These are phyloP conservation scores for Esox masquinongy DNA, from an alignment of 2,797 vertebrate species.

Conservation along the genomic window DNA sequence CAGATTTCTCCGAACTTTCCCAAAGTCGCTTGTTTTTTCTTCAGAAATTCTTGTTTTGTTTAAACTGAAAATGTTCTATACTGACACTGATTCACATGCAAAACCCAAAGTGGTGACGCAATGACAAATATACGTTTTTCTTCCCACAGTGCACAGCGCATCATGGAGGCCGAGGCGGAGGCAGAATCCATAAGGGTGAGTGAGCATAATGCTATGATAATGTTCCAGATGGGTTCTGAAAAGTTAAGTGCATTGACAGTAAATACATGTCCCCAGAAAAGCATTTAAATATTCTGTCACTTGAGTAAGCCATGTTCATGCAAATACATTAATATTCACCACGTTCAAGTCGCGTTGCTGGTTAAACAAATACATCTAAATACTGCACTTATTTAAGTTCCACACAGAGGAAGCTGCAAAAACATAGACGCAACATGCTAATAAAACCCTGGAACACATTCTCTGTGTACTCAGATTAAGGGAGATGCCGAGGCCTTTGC, in stretches of 20 bases:
- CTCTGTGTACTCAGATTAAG: slow-evolving; percentile 72
- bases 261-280: not conserved
- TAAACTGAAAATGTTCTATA: not conserved
- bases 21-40: too few species aligned
- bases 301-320: not conserved
- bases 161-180: slow-evolving; percentile 90
- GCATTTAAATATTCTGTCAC: not conserved
- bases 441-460: not conserved
- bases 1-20: too few species aligned
- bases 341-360: not conserved
- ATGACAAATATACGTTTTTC: not conserved
- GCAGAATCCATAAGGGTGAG: slow-evolving; percentile 84
- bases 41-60: too few species aligned
- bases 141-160: slow-evolving; percentile 76
- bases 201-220: not conserved
- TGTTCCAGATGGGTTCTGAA: not conserved
- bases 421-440: not conserved
- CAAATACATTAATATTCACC: not conserved
- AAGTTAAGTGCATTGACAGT: not conserved
- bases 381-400: not conserved
- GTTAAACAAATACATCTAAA: not conserved
- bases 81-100: not conserved
- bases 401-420: not conserved
- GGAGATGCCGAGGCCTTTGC: slow-evolving; percentile 88
- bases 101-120: not conserved